Base-by-base conservation (phyloP, 1,140 invertebrate genomes). In the Psilanteris sp. region DNA sequence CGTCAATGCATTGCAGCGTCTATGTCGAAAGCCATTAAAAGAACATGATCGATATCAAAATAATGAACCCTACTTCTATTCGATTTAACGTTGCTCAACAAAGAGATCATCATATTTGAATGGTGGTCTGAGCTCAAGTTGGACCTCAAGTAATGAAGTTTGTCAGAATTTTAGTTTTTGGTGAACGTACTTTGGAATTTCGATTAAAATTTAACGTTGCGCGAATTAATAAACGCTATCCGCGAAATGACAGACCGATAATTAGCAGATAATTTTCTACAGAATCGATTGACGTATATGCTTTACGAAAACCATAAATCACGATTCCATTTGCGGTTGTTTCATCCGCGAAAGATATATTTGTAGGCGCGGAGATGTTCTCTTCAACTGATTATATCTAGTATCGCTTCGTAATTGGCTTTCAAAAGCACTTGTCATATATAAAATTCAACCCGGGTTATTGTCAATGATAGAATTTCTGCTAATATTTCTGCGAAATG, bases 281-380 rank as follows among this genome's bases (percentile, higher is more conserved):
- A n/a, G 14, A 37, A 76, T 71, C 73, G 73, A 71, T 70, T 76
- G 66, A 62, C 46, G 37, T 52, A 27, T n/a, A n/a, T 52, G 62
- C 43, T 71, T 71, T 71, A 66, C 59, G 48, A 57, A 66, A 76
- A 71, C 66, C 73, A 67, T 70, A 59, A 76, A 76, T 66, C 59
- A 44, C 43, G 15, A 76, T 68, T 70, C 14, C 50, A 52, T 70
- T 66, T 76, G 73, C 57, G 73, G 73, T 75, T 31, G 46, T 62
- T 68, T 24, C 27, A 41, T 10, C 20, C 36, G 27, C 14, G 37
- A 62, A 67, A 74, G 71, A 67, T 39, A n/a, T n/a, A 68, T 68
- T 67, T 62, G 36, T 22, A 37, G 48, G 9, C 24, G 29, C 31
- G 34, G 36, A 62, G 55, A 64, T 64, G 46, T 57, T 31, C 7